Percentiles rank a stretch among this genome's conserved stretches.
Evolutionary conservation across 2,888 invertebrate species (phyloP).

Genomic region (Hipparchia semele): DNA sequence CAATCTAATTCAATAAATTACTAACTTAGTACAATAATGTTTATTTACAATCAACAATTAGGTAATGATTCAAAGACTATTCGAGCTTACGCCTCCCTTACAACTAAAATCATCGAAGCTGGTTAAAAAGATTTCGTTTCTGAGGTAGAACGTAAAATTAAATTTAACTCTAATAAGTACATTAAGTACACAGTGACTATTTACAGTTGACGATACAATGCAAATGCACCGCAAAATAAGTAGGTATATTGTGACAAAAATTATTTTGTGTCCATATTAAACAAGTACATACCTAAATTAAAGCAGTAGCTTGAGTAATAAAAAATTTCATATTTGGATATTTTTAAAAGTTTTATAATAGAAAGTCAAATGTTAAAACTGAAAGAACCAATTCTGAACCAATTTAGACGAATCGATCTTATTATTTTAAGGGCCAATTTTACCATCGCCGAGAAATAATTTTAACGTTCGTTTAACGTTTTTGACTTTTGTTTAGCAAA

Average conservation of each 20-base stretch:
- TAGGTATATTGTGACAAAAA: neutral
- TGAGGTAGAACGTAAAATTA: conserved; percentile 79
- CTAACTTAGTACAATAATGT: conserved; percentile 46
- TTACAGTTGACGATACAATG: conserved; percentile 45
- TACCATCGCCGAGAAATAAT: too few species aligned
- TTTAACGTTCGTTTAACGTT: too few species aligned
- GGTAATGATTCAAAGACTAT: conserved; percentile 30
- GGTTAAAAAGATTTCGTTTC: conserved; percentile 49
- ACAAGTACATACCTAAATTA: neutral
- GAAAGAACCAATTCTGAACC: neutral
- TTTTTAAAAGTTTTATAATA: too few species aligned
- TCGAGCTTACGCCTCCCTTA: conserved; percentile 27
- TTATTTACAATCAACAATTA: conserved; percentile 44
- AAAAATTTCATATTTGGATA: neutral
- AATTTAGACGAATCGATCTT: neutral
- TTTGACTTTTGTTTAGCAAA: too few species aligned
- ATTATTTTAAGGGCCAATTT: neutral
- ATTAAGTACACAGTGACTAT: conserved; percentile 46
- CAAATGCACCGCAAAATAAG: neutral
- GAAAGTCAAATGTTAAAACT: neutral
- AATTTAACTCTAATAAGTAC: conserved; percentile 53
- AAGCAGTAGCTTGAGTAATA: neutral
- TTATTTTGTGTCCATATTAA: neutral
- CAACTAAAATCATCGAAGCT: conserved; percentile 29
- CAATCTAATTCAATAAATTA: conserved; percentile 77